These are phyloP conservation scores for Hippocampus mohnikei DNA, from an alignment of 2,113 vertebrate species.

Conservation along the genomic window DNA sequence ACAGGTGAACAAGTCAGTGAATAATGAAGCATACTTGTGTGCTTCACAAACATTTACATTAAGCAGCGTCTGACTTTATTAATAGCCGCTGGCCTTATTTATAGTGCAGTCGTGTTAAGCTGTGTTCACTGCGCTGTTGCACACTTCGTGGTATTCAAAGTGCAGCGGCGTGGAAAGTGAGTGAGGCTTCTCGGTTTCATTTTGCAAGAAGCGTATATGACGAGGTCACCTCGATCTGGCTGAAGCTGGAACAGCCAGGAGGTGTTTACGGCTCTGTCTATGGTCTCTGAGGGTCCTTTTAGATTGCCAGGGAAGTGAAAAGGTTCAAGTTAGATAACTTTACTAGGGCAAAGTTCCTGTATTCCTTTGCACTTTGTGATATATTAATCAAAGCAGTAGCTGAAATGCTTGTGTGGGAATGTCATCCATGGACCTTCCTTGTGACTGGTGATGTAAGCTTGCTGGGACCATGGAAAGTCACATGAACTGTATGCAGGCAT, in stretches of 20 bases:
- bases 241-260: slow-evolving; percentile 23
- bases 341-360: not conserved
- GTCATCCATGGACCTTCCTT: slow-evolving; percentile 15
- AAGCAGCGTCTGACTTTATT: slow-evolving; percentile 37
- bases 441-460: slow-evolving; percentile 6
- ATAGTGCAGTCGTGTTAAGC: slow-evolving; percentile 44
- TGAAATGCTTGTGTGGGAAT: not conserved
- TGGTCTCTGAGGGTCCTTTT: slow-evolving; percentile 38
- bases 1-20: not conserved
- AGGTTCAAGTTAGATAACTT: slow-evolving; percentile 11
- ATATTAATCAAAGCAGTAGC: not conserved
- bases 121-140: slow-evolving; percentile 26
- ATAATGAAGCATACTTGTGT: not conserved
- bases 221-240: slow-evolving; percentile 31
- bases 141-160: slow-evolving; percentile 36
- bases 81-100: slow-evolving; percentile 41
- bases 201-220: slow-evolving; percentile 19
- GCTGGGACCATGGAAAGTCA: slow-evolving; percentile 31
- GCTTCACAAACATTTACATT: slow-evolving; percentile 38
- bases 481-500: slow-evolving; percentile 10
- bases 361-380: not conserved
- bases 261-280: slow-evolving; percentile 61
- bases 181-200: slow-evolving; percentile 49
- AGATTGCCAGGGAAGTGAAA: slow-evolving; percentile 8
- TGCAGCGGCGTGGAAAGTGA: not conserved